Evolutionary conservation across 2,888 invertebrate genomes (phyloP), one percentile per base, ranked within the genome.

Genomic region (Macrosoma leucophasiata): DNA sequence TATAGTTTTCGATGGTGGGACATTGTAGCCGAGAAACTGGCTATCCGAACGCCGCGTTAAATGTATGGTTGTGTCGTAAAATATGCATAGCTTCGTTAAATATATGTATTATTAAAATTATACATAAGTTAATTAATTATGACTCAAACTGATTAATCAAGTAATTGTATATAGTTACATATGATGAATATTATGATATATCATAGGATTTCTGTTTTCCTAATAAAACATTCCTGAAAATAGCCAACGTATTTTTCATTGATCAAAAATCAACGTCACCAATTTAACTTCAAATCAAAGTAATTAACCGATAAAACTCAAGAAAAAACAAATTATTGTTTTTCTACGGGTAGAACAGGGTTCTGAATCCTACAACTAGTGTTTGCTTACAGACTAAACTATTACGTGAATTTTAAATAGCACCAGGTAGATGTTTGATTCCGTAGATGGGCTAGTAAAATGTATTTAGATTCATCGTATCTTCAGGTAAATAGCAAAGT

Each of bases 1-100:
- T 70, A 77, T 76, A 81, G 78, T 75, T 79, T 67, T 67, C 59
- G 46, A 67, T 62, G 81, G 82, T 82, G 79, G 75, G 68, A 79
- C 79, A 69, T 64, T 79, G 54, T 50, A 55, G 68, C 62, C 66
- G 54, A 44, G 49, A 50, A 38, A 59, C 48, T 46, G 63, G 67
- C 65, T 64, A 43, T 46, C 50, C 50, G 46, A 57, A 56, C 76
- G 72, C 78, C 82, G 77, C 78, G 78, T 79, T 82, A 75, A 81
- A 77, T 78, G 70, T 84, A 84, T 84, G 85, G 85, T 85, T 85
- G 85, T 85, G 85, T 84, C 84, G 74, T 84, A 82, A 77, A 72
- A 78, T 81, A 81, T 79, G 64, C 72, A 76, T 81, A 79, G 79
- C 74, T 81, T 81, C 72, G 81, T 81, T 79, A 75, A 62, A 51